Base-by-base conservation (phyloP, 2,797 vertebrate species). In the Trichosurus vulpecula region DNA sequence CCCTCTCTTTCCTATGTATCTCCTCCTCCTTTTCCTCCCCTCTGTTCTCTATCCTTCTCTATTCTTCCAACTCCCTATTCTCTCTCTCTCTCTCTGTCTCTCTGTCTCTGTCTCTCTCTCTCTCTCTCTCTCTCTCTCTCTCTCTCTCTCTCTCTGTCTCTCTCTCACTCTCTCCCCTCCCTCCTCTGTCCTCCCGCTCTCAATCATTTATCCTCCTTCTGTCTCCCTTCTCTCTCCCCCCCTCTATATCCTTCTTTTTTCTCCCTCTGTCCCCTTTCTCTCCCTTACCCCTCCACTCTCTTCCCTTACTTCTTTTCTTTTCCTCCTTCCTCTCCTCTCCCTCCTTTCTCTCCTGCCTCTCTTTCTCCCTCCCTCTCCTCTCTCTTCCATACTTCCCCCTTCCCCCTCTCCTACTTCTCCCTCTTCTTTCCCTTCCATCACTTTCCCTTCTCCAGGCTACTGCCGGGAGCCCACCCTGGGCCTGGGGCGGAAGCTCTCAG, bases 361-460 rank as follows among this genome's bases (percentile, higher is more conserved):
- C 0, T 53, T 16, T 52, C 31, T 61, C 57, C 9, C 0, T 0
- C 0, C 0, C 52, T 31, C 14, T 54, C 41, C 4, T 6, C 30
- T 8, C 56, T 47, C 10, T 30, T n/a, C 56, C 14, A 66, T 52
- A 35, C 11, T 10, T 30, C 41, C 92, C 89, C 61, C 16, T 30
- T 12, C 58, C 58, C 58, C 30, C 19, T 25, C 54, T 12, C 31
- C 51, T 56, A 8, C 91, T 13, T 41, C 47, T 2, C 53, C 61
- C 35, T 6, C 31, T 92, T 31, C 81, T 0, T 0, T 92, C 54
- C 58, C 89, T 61, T 52, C 74, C 41, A 51, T 51, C 41, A 87
- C 74, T 87, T 51, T 87, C 74, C 22, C 55, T 14, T 54, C 52
- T 19, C 35, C 56, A 52, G 0, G 1, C 16, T 52, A n/a, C n/a